Evolutionary conservation across 2,113 vertebrate species (phyloP).

Genomic region (Vicugna pacos): DNA sequence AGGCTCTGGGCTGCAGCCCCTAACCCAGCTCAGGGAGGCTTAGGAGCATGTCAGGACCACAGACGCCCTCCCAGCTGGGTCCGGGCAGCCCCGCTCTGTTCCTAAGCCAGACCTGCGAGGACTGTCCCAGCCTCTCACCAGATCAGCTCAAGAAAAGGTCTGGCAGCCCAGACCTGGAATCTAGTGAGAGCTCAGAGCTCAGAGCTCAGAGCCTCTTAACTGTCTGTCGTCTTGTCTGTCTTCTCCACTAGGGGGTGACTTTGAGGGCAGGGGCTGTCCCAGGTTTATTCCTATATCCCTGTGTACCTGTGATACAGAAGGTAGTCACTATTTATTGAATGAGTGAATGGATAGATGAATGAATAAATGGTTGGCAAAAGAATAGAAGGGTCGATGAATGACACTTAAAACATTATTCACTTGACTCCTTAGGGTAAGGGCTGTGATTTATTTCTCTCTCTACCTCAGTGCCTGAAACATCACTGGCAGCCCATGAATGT

Average conservation of each 20-base stretch:
- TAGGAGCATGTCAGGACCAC: accelerated
- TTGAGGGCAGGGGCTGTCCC: not conserved
- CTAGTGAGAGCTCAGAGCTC: too few species aligned
- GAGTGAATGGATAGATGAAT: not conserved
- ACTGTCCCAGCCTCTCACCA: not conserved
- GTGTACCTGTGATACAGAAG: not conserved
- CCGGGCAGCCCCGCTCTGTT: not conserved
- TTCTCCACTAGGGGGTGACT: not conserved
- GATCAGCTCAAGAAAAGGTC: not conserved
- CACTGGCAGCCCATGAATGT: not conserved
- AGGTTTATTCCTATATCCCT: not conserved
- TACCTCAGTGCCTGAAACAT: not conserved
- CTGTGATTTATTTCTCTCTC: not conserved
- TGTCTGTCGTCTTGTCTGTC: not conserved
- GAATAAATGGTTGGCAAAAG: not conserved
- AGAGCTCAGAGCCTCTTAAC: not conserved
- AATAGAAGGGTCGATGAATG: not conserved
- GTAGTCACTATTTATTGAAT: not conserved
- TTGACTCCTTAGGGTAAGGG: not conserved
- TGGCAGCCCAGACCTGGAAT: not conserved
- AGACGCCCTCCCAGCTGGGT: accelerated
- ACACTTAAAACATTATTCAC: not conserved
- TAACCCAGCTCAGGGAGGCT: not conserved
- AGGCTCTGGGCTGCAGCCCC: not conserved
- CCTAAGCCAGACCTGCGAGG: not conserved